Base-by-base conservation (phyloP, 2,888 invertebrate genomes). In the Mimumesa dahlbomi region DNA sequence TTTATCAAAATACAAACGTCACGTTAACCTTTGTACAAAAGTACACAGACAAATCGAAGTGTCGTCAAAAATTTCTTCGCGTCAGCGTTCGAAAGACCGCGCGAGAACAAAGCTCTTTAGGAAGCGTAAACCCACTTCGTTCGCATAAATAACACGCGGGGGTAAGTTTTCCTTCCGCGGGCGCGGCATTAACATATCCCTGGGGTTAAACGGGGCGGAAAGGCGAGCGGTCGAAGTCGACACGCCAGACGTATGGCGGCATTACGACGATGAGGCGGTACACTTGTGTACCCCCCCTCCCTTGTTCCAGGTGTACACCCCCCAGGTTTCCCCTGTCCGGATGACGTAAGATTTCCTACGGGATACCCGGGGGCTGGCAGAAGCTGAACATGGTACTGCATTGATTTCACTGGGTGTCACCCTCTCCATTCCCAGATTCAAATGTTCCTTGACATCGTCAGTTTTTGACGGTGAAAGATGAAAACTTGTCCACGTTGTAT, bases 271-370 rank as follows among this genome's bases (percentile, higher is more conserved):
- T 57, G 58, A 57, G 42, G 61, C 62, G 53, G 66, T 49, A 56
- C 53, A 45, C n/a, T 53, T 40, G 57, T 50, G 45, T 19, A 25
- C 34, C 29, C 57, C 16, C 43, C 22, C 21, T 21, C 13, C 19
- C 40, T 53, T 7, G 19, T 29, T 58, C 49, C 31, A 45, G 25
- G 22, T 5, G 22, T 21, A 45, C 21, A 31, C 57, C n/a, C n/a
- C n/a, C n/a, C n/a, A n/a, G n/a, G n/a, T n/a, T n/a, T n/a, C n/a
- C n/a, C n/a, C 64, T 75, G 64, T 63, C 62, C 49, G 48, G 58
- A 54, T 72, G 75, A 74, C 68, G 77, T 78, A 77, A 78, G 79
- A 83, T 83, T 83, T 82, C 83, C 83, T 82, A 65, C 29, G 83
- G 84, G 83, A 83, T 40, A 71, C 66, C 70, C 73, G 78, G 62